phyloP scores from a whole-genome alignment of 2,113 vertebrate genomes.

The Prietella phreatophila region DNA sequence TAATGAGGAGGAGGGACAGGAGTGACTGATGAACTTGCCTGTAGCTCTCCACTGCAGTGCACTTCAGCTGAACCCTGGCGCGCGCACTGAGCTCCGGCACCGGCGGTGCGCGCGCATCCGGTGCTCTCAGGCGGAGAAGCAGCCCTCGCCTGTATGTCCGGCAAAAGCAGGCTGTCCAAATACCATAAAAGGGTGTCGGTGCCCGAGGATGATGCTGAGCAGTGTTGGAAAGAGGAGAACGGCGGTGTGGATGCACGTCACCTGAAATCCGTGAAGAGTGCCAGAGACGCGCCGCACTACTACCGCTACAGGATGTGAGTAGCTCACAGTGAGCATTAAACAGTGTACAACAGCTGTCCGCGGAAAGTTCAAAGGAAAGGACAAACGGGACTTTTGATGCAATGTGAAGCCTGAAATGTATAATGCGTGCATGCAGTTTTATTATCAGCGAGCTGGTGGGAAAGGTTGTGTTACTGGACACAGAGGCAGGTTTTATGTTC shows the following conservation, averaged over 20 bases:
- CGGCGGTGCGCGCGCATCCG: slow-evolving; percentile 14
- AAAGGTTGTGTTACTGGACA: background rate
- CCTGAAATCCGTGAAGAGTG: slow-evolving; percentile 46
- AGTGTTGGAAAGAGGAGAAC: slow-evolving; percentile 61
- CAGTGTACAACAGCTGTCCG: background rate
- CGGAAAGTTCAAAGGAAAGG: background rate
- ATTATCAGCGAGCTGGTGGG: background rate
- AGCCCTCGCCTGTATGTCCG: slow-evolving; percentile 53
- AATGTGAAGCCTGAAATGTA: no score
- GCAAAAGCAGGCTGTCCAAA: slow-evolving; percentile 46
- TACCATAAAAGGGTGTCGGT: slow-evolving; percentile 53
- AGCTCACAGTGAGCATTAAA: background rate
- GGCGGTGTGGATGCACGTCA: slow-evolving; percentile 56
- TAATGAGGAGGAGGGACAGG: background rate
- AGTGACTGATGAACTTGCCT: slow-evolving; percentile 24
- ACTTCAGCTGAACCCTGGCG: slow-evolving; percentile 8
- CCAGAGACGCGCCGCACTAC: slow-evolving; percentile 42
- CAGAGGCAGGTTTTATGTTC: background rate
- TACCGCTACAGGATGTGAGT: slow-evolving; percentile 57
- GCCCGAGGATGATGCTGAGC: slow-evolving; percentile 57
- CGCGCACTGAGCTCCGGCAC: slow-evolving; percentile 16
- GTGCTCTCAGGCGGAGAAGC: slow-evolving; percentile 1
- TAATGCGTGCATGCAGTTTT: background rate
- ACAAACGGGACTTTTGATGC: background rate
- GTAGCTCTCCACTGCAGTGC: slow-evolving; percentile 21